phyloP scores from a whole-genome alignment of 2,113 vertebrate species.

The Elephas maximus region DNA sequence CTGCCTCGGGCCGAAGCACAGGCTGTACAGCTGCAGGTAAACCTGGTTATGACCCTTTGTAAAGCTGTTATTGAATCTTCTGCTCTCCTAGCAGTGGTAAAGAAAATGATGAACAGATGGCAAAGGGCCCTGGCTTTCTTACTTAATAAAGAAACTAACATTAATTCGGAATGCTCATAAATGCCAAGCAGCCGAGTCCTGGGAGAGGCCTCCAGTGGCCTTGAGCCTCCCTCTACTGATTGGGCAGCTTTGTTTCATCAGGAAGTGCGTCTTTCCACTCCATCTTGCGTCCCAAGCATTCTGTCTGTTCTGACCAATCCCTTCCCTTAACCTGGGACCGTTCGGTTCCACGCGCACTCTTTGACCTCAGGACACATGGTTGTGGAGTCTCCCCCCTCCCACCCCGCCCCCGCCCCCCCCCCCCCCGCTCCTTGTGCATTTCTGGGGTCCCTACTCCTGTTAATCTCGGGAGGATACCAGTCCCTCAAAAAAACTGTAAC shows the following conservation, averaged over 20 bases:
- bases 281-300: neutral
- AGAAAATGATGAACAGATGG: constrained; percentile 78
- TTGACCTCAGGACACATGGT: neutral
- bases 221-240: neutral
- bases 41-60: constrained; percentile 73
- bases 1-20: constrained; percentile 64
- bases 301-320: neutral
- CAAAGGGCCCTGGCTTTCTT: constrained; percentile 63
- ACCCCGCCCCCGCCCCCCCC: neutral
- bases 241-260: constrained; percentile 23
- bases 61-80: constrained; percentile 77
- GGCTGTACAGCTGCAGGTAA: constrained; percentile 75
- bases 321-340: neutral
- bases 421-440: neutral
- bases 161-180: constrained; percentile 67
- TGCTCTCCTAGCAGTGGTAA: constrained; percentile 63
- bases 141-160: constrained; percentile 75
- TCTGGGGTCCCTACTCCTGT: neutral
- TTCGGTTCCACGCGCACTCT: neutral
- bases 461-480: constrained; percentile 68
- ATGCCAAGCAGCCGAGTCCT: constrained; percentile 44
- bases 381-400: neutral
- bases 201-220: constrained; percentile 1
- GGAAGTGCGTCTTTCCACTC: neutral
- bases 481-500: constrained; percentile 58